These are phyloP conservation scores for Drosophila histrio DNA, from an alignment of 2,888 invertebrate genomes.

Conservation along the genomic window DNA sequence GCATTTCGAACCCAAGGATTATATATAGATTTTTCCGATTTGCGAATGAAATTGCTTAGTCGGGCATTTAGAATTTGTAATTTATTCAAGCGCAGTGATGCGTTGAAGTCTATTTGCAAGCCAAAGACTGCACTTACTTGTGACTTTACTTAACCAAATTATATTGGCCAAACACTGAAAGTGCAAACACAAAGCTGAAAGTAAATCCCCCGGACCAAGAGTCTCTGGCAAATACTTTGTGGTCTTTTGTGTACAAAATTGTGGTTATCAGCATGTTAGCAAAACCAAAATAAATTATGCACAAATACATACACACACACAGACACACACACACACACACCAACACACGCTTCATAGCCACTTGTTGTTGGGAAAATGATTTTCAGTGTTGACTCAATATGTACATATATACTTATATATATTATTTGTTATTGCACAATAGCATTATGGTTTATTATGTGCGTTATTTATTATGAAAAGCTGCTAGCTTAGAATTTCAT, in stretches of 20 bases:
- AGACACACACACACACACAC: not conserved
- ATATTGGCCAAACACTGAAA: conserved; percentile 21
- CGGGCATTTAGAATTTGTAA: conserved; percentile 35
- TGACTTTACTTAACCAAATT: conserved; percentile 66
- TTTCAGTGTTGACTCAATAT: conserved; percentile 35
- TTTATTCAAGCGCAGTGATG: conserved; percentile 33
- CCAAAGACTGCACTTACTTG: conserved; percentile 36
- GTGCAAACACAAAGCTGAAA: not conserved
- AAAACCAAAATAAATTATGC: conserved; percentile 71
- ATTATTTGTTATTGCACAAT: conserved; percentile 57
- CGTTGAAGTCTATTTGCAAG: conserved; percentile 42
- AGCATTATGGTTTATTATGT: conserved; percentile 68
- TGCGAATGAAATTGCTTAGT: conserved; percentile 40
- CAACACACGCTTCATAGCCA: conserved; percentile 23
- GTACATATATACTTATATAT: conserved; percentile 9
- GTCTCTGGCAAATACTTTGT: conserved; percentile 47
- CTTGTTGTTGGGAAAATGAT: conserved; percentile 52
- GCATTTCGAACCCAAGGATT: not conserved
- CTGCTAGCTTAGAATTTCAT: conserved; percentile 71
- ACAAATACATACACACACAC: conserved; percentile 41
- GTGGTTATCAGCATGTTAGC: conserved; percentile 54
- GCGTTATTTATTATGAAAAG: conserved; percentile 74
- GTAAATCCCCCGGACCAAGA: conserved; percentile 6
- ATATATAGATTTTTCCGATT: not conserved
- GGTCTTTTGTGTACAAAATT: conserved; percentile 53